phyloP scores from a whole-genome alignment of 1,140 invertebrate genomes.

The Pachyrhynchus sulphureomaculatus region DNA sequence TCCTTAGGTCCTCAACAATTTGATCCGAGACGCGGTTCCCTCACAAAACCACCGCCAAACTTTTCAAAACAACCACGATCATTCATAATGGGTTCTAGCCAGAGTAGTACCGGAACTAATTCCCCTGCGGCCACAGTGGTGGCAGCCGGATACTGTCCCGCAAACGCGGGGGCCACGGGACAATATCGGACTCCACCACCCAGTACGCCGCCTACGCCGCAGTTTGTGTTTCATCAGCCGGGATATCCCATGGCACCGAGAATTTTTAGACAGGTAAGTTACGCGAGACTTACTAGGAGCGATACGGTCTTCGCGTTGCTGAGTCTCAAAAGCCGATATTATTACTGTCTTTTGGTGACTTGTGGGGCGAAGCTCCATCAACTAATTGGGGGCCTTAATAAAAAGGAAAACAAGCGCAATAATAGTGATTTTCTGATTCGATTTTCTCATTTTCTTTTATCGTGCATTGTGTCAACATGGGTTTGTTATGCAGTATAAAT shows the following conservation, averaged over 20 bases:
- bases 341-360: too few species aligned
- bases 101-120: constrained; percentile 47
- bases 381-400: too few species aligned
- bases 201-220: constrained; percentile 44
- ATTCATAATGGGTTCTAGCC: constrained; percentile 42
- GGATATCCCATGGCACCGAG: constrained; percentile 35
- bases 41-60: constrained; percentile 11
- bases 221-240: constrained; percentile 33
- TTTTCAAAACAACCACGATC: constrained; percentile 12
- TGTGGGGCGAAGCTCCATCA: too few species aligned
- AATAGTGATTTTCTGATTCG: too few species aligned
- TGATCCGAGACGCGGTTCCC: constrained; percentile 12
- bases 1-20: constrained; percentile 14
- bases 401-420: too few species aligned
- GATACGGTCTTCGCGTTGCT: too few species aligned
- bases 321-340: too few species aligned
- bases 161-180: constrained; percentile 20
- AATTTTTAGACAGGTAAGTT: constrained; percentile 43
- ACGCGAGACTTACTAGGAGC: too few species aligned
- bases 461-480: too few species aligned
- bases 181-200: constrained; percentile 41
- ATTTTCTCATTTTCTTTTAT: too few species aligned
- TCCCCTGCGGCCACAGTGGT: constrained; percentile 47
- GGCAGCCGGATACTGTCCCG: constrained; percentile 39
- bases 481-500: too few species aligned